Evolutionary conservation across 2,797 vertebrate species (phyloP).

Genomic region (Chaunax sp.): DNA sequence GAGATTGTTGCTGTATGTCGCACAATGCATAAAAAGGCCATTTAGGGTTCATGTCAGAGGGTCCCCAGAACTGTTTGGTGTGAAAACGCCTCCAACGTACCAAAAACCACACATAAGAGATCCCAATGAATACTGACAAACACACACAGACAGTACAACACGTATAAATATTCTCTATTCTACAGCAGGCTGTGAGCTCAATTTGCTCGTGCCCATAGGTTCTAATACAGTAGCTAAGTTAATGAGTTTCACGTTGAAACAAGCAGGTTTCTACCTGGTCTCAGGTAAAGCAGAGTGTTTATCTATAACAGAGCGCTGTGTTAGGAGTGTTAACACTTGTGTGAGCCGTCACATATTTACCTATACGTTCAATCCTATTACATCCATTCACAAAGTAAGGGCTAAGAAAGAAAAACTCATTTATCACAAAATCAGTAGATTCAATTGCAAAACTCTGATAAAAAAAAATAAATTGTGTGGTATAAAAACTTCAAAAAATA

Average conservation of each 20-base stretch:
- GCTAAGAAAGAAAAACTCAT: no score
- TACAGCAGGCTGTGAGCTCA: slow-evolving; percentile 18
- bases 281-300: not conserved
- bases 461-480: not conserved
- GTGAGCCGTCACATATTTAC: no score
- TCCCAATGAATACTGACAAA: not conserved
- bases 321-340: not conserved
- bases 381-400: not conserved
- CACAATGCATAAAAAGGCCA: no score
- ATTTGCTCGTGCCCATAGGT: slow-evolving; percentile 35
- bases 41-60: no score
- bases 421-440: no score
- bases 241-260: slow-evolving; percentile 10
- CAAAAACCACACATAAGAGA: not conserved
- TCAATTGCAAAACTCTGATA: no score
- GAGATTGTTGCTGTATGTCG: no score
- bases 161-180: slow-evolving; percentile 34
- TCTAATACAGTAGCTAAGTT: slow-evolving; percentile 30
- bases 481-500: not conserved
- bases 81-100: slow-evolving; percentile 9
- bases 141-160: slow-evolving; percentile 44
- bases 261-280: not conserved
- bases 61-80: no score
- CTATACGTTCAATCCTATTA: no score
- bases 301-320: not conserved